Conservation (phyloP, 2,113 vertebrate genomes). For the Motacilla alba region DNA sequence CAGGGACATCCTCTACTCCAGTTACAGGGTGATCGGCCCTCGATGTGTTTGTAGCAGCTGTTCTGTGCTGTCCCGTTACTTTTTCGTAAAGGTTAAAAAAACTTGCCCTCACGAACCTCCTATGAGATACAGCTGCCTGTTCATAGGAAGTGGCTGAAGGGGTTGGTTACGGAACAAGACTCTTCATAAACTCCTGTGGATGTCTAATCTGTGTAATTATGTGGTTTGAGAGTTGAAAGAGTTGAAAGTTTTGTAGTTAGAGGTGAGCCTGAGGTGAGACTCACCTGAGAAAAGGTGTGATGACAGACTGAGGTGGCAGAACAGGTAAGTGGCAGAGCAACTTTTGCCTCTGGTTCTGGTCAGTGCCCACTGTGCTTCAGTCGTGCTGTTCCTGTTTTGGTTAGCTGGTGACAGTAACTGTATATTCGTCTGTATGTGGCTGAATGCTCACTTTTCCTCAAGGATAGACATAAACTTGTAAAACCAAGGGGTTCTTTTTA, state of each 20-base stretch:
- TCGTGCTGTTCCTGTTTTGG: neutral
- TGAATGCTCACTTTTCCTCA: neutral
- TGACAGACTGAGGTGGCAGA: neutral
- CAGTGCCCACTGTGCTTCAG: fast-evolving
- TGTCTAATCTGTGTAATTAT: neutral
- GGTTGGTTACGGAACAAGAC: neutral
- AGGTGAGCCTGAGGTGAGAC: neutral
- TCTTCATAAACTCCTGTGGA: neutral
- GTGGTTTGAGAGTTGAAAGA: neutral
- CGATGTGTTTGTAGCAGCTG: neutral
- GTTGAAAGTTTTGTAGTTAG: neutral
- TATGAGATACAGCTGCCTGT: too few relatives aligned
- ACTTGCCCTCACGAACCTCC: neutral
- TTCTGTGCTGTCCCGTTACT: too few relatives aligned
- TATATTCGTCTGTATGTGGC: fast-evolving
- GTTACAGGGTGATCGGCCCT: fast-evolving
- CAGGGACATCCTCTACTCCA: neutral
- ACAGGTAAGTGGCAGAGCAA: neutral
- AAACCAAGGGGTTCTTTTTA: fast-evolving
- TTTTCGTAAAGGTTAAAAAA: neutral
- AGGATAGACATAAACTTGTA: neutral
- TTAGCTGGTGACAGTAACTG: neutral
- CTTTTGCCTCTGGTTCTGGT: neutral
- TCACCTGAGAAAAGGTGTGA: neutral
- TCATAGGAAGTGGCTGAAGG: neutral